Conservation (phyloP, 2,888 invertebrate species). For the Biston stratarius region DNA sequence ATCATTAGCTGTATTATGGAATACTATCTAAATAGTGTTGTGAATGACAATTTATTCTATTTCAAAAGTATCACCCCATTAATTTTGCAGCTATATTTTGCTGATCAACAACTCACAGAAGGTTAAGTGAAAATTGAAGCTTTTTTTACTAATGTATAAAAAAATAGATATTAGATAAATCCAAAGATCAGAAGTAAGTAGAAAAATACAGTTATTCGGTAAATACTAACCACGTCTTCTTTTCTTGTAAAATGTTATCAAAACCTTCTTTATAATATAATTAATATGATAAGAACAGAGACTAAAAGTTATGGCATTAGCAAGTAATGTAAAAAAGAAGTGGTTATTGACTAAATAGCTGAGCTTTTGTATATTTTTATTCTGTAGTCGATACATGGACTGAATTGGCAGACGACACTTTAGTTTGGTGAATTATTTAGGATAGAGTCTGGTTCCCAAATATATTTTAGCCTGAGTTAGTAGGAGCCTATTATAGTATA, state of each 20-base stretch:
- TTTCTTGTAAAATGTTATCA: background rate
- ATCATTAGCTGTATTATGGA: too few species aligned
- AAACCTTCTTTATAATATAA: background rate
- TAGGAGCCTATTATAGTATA: background rate
- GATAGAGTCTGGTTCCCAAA: conserved; percentile 50
- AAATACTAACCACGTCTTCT: too few species aligned
- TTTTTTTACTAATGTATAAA: too few species aligned
- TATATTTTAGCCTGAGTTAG: conserved; percentile 15
- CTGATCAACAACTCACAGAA: conserved; percentile 27
- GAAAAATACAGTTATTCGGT: too few species aligned
- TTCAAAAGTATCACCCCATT: conserved; percentile 31
- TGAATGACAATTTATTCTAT: conserved; percentile 28
- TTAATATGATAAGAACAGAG: too few species aligned
- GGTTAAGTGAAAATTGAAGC: background rate
- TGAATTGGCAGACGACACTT: conserved; percentile 53
- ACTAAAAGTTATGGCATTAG: too few species aligned
- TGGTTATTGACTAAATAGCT: too few species aligned
- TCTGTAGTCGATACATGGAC: conserved; percentile 33
- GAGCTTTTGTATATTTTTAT: background rate
- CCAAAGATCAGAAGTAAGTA: too few species aligned
- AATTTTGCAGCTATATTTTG: too few species aligned
- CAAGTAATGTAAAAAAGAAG: too few species aligned
- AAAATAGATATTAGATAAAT: too few species aligned
- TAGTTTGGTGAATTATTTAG: conserved; percentile 61
- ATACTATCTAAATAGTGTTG: conserved; percentile 15